Conservation (phyloP, 2,888 invertebrate species). For the Prosapia bicincta region DNA sequence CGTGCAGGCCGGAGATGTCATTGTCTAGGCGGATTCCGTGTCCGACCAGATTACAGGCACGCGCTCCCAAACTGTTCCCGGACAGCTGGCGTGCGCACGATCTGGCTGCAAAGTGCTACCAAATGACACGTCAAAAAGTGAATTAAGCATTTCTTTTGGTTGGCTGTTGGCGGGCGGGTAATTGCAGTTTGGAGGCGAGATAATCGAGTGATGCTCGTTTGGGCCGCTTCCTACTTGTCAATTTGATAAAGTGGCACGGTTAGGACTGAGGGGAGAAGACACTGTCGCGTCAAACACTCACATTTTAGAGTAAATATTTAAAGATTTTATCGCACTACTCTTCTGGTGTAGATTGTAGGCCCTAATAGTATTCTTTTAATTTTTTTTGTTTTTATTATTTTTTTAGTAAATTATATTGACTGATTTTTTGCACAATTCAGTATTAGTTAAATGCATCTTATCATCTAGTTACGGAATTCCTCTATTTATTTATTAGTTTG, state of each 20-base stretch:
- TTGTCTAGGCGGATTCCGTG: neutral
- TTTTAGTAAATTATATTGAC: no score
- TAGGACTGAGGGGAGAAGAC: no score
- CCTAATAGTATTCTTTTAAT: no score
- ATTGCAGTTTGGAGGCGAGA: neutral
- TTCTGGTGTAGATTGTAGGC: no score
- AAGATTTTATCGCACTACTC: no score
- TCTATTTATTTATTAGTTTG: no score
- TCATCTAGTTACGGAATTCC: no score
- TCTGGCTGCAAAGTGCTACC: neutral
- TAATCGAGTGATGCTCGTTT: neutral
- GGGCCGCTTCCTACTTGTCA: neutral
- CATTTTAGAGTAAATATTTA: no score
- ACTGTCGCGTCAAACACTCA: no score
- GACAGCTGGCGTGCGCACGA: slow-evolving; percentile 8
- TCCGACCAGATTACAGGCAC: neutral
- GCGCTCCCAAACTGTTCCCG: slow-evolving; percentile 6
- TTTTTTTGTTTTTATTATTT: no score
- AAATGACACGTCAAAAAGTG: slow-evolving; percentile 21
- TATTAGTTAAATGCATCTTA: no score
- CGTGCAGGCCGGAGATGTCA: neutral
- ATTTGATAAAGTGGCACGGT: neutral
- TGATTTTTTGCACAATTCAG: no score
- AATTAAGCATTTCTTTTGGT: neutral
- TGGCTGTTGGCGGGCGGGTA: neutral